Evolutionary conservation across 2,888 invertebrate genomes (phyloP), one percentile per base, ranked within the genome.

Genomic region (Protonemura montana): DNA sequence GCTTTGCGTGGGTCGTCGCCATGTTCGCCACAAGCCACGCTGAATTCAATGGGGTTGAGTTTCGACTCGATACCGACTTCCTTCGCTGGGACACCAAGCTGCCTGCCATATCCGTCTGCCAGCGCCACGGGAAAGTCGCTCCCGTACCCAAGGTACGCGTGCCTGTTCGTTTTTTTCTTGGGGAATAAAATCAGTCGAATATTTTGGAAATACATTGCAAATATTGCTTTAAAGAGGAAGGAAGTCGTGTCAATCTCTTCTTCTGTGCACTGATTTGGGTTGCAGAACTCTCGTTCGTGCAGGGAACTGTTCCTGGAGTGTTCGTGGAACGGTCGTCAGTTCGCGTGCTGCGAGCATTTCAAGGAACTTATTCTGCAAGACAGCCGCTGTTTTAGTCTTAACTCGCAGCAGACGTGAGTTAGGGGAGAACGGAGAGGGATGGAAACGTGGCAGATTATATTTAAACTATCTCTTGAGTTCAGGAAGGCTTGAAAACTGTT

Each of bases 341-440:
- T 87, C 29, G 81, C 80, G 35, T 87, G 87, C 85, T 87, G 87
- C 42, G 29, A 59, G 25, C 83, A 86, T 35, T 87, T 87, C 77
- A 76, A 26, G 27, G 35, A 76, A 16, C 85, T 87, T 35, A 21
- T 41, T 21, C 85, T 86, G 41, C 30, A 25, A 6, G 35, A 30
- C 21, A 85, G 85, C 0, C 42, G 35, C 7, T 87, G 87, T 76
- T 87, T 81, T 85, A 30, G 84, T 27, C 25, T 86, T 28, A 87
- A 87, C 81, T 87, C 87, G 16, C 76, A 76, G 10, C 86, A 86
- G 30, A 85, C 86, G 87, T 87, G 82, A 81, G 86, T 84, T 35
- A 35, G 3, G 35, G 10, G 35, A 35, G 35, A 35, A n/a, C n/a
- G n/a, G n/a, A n/a, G n/a, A n/a, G n/a, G n/a, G n/a, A n/a, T n/a